A percentile compares a stretch with the other conserved stretches of the same genome.
These are phyloP conservation scores for Abramis brama DNA, from an alignment of 2,113 vertebrate species.

Conservation along the genomic window DNA sequence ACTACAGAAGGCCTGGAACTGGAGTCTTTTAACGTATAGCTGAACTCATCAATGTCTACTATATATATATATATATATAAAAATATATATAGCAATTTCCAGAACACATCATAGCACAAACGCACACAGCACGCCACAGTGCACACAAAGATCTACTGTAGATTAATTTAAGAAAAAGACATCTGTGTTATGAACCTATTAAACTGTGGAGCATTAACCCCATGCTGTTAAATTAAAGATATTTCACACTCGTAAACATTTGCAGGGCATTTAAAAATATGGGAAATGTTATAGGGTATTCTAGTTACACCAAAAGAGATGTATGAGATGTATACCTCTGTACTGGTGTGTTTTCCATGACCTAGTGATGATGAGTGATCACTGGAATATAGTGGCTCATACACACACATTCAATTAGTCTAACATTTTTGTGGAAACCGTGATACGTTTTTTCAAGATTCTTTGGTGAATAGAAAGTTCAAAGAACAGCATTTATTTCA, in stretches of 20 bases:
- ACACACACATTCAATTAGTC: not conserved
- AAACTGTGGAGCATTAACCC: constrained; percentile 26
- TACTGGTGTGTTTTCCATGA: constrained; percentile 12
- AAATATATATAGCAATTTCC: not conserved
- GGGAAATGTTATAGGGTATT: not conserved
- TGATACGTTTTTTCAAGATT: not conserved
- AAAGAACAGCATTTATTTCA: not conserved
- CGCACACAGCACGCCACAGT: not conserved
- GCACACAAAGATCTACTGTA: constrained; percentile 31
- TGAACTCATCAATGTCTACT: not conserved
- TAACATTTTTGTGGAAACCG: not conserved
- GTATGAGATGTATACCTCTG: not conserved
- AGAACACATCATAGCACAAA: not conserved
- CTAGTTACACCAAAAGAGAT: constrained; percentile 21
- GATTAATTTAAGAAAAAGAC: constrained; percentile 38
- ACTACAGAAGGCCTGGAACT: constrained; percentile 16
- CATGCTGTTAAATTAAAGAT: constrained; percentile 39
- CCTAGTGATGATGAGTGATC: not conserved
- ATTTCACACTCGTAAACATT: constrained; percentile 2
- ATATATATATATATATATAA: not conserved
- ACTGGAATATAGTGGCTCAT: not conserved
- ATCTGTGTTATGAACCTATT: constrained; percentile 45
- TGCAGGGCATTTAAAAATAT: constrained; percentile 21
- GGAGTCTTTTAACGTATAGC: not conserved
- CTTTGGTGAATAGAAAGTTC: not conserved